phyloP scores from a whole-genome alignment of 1,140 invertebrate species.

The Brachionus paranguensis region DNA sequence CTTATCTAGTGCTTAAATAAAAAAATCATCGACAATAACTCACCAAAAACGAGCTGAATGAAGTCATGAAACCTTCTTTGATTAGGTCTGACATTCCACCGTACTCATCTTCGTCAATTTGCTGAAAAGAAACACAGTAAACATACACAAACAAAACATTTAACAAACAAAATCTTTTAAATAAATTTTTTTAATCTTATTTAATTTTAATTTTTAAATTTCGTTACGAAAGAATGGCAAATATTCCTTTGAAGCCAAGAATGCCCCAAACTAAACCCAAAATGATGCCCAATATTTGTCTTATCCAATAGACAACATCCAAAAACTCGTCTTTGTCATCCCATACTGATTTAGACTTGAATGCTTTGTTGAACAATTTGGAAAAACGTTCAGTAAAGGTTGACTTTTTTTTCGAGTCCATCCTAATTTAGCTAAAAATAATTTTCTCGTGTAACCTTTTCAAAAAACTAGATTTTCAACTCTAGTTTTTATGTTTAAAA shows the following conservation, averaged over 20 bases:
- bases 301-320: conserved; percentile 92
- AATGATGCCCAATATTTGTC: conserved; percentile 82
- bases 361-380: background rate
- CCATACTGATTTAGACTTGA: background rate
- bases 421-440: background rate
- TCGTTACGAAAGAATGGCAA: conserved; percentile 80
- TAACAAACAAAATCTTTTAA: conserved; percentile 72
- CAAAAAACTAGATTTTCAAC: background rate
- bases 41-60: conserved; percentile 92
- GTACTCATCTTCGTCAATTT: conserved; percentile 89
- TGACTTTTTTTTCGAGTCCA: background rate
- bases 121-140: conserved; percentile 84
- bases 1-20: too few species aligned
- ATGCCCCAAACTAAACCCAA: conserved; percentile 86
- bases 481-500: background rate
- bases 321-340: conserved; percentile 74
- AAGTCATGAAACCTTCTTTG: conserved; percentile 90
- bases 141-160: conserved; percentile 83
- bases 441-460: background rate
- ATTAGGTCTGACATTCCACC: conserved; percentile 64
- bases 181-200: background rate
- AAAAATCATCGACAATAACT: conserved; percentile 41
- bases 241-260: conserved; percentile 80
- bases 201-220: background rate
- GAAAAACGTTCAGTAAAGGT: background rate